Percentiles rank a stretch among this genome's conserved stretches.
phyloP scores from a whole-genome alignment of 2,888 invertebrate species.

The Tribolium freemani region DNA sequence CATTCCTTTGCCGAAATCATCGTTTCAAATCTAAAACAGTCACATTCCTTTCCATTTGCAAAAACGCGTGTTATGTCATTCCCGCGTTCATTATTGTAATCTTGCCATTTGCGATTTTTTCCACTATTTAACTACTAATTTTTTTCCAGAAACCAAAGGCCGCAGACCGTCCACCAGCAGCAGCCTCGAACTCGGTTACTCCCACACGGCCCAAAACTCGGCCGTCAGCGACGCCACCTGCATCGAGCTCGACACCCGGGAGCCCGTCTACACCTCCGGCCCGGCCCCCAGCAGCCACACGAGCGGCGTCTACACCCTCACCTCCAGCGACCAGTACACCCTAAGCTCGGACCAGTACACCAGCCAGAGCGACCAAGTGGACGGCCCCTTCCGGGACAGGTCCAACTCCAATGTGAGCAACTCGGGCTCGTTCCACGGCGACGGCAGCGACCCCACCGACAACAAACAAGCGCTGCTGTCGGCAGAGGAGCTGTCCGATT shows the following conservation, averaged over 20 bases:
- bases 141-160: slow-evolving; percentile 65
- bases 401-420: slow-evolving; percentile 86
- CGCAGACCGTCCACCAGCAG: slow-evolving; percentile 83
- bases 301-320: slow-evolving; percentile 88
- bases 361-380: slow-evolving; percentile 63
- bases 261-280: slow-evolving; percentile 71
- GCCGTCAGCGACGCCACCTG: slow-evolving; percentile 81
- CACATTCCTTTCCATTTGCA: neutral
- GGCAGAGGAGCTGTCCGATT: slow-evolving; percentile 86
- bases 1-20: neutral
- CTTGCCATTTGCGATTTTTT: slow-evolving; percentile 62
- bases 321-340: slow-evolving; percentile 73
- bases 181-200: slow-evolving; percentile 86
- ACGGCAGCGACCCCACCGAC: slow-evolving; percentile 91
- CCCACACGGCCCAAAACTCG: slow-evolving; percentile 90
- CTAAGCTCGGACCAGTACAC: slow-evolving; percentile 62
- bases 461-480: slow-evolving; percentile 82
- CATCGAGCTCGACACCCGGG: slow-evolving; percentile 74
- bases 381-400: slow-evolving; percentile 74
- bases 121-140: neutral
- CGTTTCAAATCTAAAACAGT: neutral
- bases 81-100: neutral
- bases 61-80: neutral
- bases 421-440: slow-evolving; percentile 86
- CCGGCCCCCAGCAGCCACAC: slow-evolving; percentile 85